These are phyloP conservation scores for Plutella xylostella DNA, from an alignment of 2,888 invertebrate genomes.

Conservation along the genomic window DNA sequence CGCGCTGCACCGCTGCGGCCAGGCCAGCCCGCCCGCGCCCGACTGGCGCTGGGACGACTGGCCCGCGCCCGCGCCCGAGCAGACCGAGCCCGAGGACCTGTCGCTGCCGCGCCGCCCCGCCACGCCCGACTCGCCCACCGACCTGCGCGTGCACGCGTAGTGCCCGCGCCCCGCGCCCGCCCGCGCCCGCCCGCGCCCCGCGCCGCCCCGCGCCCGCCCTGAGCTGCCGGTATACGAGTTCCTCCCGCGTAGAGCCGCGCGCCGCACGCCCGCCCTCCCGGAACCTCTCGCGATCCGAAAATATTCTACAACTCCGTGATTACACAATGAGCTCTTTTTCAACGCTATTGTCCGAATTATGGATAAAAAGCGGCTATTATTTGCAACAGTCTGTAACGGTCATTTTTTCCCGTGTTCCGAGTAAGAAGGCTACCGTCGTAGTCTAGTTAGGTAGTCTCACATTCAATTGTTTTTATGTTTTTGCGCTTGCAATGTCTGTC, in stretches of 20 bases:
- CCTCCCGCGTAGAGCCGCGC: slow-evolving; percentile 71
- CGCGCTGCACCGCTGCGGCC: slow-evolving; percentile 82
- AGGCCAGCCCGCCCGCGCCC: slow-evolving; percentile 47
- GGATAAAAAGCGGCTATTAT: not conserved
- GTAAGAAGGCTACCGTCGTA: slow-evolving; percentile 32
- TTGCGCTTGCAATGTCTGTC: slow-evolving; percentile 42
- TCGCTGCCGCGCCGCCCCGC: slow-evolving; percentile 74
- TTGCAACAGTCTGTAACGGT: slow-evolving; percentile 21
- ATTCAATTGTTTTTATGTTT: slow-evolving; percentile 41
- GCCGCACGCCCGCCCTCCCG: slow-evolving; percentile 23
- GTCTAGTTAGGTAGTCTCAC: slow-evolving; percentile 47
- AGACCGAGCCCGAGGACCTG: slow-evolving; percentile 92
- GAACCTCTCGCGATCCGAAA: slow-evolving; percentile 21
- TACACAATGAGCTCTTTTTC: not conserved
- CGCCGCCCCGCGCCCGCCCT: slow-evolving; percentile 35
- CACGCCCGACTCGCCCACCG: slow-evolving; percentile 62
- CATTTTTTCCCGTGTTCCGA: slow-evolving; percentile 24
- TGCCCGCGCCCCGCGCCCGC: slow-evolving; percentile 27
- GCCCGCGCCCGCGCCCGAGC: slow-evolving; percentile 88
- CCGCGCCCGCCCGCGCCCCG: slow-evolving; percentile 30
- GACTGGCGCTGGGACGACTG: slow-evolving; percentile 62
- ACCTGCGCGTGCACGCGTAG: slow-evolving; percentile 63
- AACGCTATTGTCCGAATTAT: not conserved
- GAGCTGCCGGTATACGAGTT: slow-evolving; percentile 80
- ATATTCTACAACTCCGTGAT: not conserved